These are phyloP conservation scores for Diglossa cyanea DNA, from an alignment of 2,797 vertebrate species.

Conservation along the genomic window DNA sequence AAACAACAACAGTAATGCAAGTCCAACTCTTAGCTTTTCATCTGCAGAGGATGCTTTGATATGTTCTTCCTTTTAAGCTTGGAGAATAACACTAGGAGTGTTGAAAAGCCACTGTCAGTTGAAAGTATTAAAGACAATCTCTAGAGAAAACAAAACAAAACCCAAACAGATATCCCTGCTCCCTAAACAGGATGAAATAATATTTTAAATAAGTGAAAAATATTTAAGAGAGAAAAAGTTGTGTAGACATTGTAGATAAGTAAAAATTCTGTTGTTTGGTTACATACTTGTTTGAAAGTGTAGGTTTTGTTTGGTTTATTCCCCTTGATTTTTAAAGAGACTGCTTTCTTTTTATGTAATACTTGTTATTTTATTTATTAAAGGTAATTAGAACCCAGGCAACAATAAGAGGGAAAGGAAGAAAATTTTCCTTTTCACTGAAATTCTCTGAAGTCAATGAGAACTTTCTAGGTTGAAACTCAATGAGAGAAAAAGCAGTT, in stretches of 20 bases:
- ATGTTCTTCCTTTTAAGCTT: not conserved
- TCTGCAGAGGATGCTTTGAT: not conserved
- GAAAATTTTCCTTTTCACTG: not conserved
- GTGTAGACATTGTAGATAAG: not conserved
- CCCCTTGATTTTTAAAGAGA: not conserved
- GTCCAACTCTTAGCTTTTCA: not conserved
- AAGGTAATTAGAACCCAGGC: not conserved
- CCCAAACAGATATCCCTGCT: accelerated
- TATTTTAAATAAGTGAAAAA: not conserved
- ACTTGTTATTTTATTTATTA: not conserved
- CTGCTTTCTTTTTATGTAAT: not conserved
- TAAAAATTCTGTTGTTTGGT: not conserved
- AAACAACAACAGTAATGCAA: not conserved
- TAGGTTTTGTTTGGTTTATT: accelerated
- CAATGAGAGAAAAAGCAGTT: accelerated
- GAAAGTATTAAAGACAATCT: not conserved
- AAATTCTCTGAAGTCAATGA: not conserved
- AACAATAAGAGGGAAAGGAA: not conserved
- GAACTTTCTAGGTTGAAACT: not conserved
- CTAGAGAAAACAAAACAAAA: not conserved
- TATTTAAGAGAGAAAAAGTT: not conserved
- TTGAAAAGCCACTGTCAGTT: not conserved
- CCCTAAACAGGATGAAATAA: not conserved
- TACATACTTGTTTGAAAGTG: not conserved
- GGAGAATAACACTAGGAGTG: not conserved